phyloP scores from a whole-genome alignment of 2,797 vertebrate species.

The Gila robusta region DNA sequence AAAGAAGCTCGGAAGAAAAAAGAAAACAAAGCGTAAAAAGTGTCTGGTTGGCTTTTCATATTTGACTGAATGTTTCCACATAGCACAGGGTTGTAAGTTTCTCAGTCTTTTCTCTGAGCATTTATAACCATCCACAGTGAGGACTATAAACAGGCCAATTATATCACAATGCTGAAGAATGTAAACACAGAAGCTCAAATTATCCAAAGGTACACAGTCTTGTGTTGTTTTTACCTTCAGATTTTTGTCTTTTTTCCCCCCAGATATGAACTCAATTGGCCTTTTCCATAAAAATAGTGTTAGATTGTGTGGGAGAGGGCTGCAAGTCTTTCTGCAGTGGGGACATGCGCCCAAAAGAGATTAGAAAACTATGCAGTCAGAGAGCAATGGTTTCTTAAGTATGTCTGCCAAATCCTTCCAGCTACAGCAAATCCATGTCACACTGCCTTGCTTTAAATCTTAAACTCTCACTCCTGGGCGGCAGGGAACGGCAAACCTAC shows the following conservation, averaged over 20 bases:
- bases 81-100: constrained; percentile 12
- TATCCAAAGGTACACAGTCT: constrained; percentile 3
- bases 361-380: constrained; percentile 60
- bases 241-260: no score
- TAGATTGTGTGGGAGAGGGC: constrained; percentile 52
- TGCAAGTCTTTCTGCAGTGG: constrained; percentile 42
- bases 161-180: neutral
- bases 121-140: neutral
- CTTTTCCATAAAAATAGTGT: constrained; percentile 26
- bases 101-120: constrained; percentile 21
- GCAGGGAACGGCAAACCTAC: constrained; percentile 37
- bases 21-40: constrained; percentile 40
- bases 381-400: constrained; percentile 53
- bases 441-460: constrained; percentile 62
- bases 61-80: constrained; percentile 31
- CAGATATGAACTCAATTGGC: constrained; percentile 1
- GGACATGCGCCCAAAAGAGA: constrained; percentile 58
- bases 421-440: constrained; percentile 65
- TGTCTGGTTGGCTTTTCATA: constrained; percentile 37
- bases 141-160: constrained; percentile 2
- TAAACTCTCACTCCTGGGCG: constrained; percentile 51
- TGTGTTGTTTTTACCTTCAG: constrained; percentile 24
- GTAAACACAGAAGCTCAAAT: constrained; percentile 7
- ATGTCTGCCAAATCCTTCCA: constrained; percentile 53
- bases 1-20: constrained; percentile 34